Evolutionary conservation across 53 echinoderm and acorn worm genomes (phyloP).

Genomic region (Luidia sarsii): DNA sequence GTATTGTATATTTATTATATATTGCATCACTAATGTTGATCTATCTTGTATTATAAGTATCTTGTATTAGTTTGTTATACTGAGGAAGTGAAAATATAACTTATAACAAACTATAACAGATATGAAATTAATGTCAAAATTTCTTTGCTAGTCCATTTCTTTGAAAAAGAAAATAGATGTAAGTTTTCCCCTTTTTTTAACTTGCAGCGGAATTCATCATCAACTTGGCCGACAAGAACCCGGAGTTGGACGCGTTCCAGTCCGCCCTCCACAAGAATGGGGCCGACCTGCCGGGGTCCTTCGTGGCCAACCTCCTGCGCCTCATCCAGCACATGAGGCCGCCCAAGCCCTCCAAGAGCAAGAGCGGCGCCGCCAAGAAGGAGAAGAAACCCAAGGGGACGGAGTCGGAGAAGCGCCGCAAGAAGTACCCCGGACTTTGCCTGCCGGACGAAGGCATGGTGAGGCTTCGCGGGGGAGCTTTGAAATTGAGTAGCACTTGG

Average conservation of each 20-base stretch:
- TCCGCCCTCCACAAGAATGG: slow-evolving; percentile 83
- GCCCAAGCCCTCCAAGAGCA: slow-evolving; percentile 50
- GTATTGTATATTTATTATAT: too few relatives aligned
- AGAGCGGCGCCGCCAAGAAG: slow-evolving; percentile 50
- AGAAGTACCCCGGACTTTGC: slow-evolving; percentile 79
- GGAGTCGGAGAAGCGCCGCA: slow-evolving; percentile 65
- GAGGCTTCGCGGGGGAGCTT: too few relatives aligned
- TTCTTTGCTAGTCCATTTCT: too few relatives aligned
- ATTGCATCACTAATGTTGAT: too few relatives aligned
- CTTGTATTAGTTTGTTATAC: too few relatives aligned
- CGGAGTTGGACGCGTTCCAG: slow-evolving; percentile 76
- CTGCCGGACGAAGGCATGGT: slow-evolving; percentile 73
- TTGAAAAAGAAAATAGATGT: too few relatives aligned
- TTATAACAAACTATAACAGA: too few relatives aligned
- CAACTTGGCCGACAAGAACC: slow-evolving; percentile 87
- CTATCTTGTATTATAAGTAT: too few relatives aligned
- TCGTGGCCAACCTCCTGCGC: slow-evolving; percentile 80
- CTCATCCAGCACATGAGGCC: slow-evolving; percentile 98
- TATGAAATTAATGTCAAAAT: too few relatives aligned
- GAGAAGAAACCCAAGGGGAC: slow-evolving; percentile 42
- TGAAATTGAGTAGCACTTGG: too few relatives aligned
- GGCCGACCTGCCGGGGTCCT: slow-evolving; percentile 93
- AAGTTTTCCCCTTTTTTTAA: too few relatives aligned
- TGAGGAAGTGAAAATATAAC: too few relatives aligned
- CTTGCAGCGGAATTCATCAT: slow-evolving; percentile 94